Percentiles rank a stretch among this genome's conserved stretches.
These are phyloP conservation scores for Gobio gobio DNA, from an alignment of 2,113 vertebrate genomes.

Conservation along the genomic window DNA sequence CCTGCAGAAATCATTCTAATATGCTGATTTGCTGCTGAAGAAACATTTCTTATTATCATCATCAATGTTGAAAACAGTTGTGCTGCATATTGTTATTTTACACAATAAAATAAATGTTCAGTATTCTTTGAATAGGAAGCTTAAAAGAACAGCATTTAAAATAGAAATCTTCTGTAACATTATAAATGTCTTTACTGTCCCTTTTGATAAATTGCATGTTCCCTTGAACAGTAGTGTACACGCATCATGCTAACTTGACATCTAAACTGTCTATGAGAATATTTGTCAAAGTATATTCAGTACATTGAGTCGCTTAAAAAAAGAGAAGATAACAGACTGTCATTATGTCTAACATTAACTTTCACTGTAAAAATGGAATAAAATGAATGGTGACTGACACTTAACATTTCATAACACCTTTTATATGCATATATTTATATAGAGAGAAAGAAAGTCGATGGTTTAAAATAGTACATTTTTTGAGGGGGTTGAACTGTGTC, in stretches of 20 bases:
- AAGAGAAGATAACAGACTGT: neutral
- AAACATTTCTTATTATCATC: neutral
- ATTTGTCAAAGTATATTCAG: neutral
- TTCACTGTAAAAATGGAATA: neutral
- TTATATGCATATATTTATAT: neutral
- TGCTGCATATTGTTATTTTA: neutral
- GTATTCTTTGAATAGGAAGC: neutral
- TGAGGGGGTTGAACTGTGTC: too few relatives aligned
- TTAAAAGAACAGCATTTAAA: neutral
- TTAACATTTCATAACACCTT: neutral
- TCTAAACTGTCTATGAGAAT: neutral
- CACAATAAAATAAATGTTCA: neutral
- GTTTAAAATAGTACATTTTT: too few relatives aligned
- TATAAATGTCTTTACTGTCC: neutral
- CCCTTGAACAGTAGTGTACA: neutral
- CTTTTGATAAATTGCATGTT: neutral
- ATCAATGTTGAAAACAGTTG: neutral
- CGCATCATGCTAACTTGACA: too few relatives aligned
- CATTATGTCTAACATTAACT: neutral
- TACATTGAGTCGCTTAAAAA: neutral
- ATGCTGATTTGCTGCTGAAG: neutral
- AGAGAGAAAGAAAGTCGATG: neutral
- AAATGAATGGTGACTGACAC: neutral
- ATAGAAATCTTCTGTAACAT: neutral
- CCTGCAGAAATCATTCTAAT: neutral